Percentiles rank a stretch among this genome's conserved stretches.
phyloP scores from a whole-genome alignment of 2,888 invertebrate genomes.

The Ennomos quercinarius region DNA sequence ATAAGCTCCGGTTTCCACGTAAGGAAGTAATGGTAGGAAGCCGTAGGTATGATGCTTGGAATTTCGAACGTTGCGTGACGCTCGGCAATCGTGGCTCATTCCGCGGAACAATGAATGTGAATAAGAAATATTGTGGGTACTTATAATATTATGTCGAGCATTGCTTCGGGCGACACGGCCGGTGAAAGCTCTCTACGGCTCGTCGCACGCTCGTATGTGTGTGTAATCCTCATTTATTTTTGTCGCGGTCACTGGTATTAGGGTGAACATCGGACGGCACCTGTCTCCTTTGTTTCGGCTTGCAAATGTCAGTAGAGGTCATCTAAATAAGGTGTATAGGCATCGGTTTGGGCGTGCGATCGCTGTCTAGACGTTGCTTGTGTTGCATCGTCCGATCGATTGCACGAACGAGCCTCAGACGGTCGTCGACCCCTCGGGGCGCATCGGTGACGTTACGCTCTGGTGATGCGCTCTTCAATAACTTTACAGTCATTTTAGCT shows the following conservation, averaged over 20 bases:
- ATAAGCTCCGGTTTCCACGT: slow-evolving; percentile 25
- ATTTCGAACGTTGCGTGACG: slow-evolving; percentile 67
- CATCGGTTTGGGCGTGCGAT: slow-evolving; percentile 76
- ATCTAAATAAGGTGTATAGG: slow-evolving; percentile 82
- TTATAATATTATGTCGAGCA: slow-evolving; percentile 47
- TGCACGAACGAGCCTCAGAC: slow-evolving; percentile 80
- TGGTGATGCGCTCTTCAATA: slow-evolving; percentile 81
- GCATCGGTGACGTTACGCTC: slow-evolving; percentile 85
- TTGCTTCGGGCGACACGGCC: slow-evolving; percentile 47
- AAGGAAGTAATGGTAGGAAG: slow-evolving; percentile 35
- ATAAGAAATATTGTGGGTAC: slow-evolving; percentile 45
- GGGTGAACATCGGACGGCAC: slow-evolving; percentile 70
- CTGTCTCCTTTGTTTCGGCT: slow-evolving; percentile 83
- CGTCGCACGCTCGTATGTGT: slow-evolving; percentile 54
- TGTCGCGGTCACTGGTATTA: slow-evolving; percentile 61
- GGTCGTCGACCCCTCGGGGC: slow-evolving; percentile 83
- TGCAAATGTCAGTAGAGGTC: slow-evolving; percentile 83
- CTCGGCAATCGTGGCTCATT: slow-evolving; percentile 48
- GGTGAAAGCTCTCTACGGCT: slow-evolving; percentile 76
- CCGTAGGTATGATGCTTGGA: slow-evolving; percentile 36
- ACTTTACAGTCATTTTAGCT: slow-evolving; percentile 69
- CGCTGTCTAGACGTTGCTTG: slow-evolving; percentile 78
- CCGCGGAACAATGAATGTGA: slow-evolving; percentile 53
- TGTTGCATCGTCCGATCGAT: slow-evolving; percentile 84
- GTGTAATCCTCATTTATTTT: slow-evolving; percentile 75